phyloP scores from a whole-genome alignment of 2,797 vertebrate genomes.

The Chelmon rostratus region DNA sequence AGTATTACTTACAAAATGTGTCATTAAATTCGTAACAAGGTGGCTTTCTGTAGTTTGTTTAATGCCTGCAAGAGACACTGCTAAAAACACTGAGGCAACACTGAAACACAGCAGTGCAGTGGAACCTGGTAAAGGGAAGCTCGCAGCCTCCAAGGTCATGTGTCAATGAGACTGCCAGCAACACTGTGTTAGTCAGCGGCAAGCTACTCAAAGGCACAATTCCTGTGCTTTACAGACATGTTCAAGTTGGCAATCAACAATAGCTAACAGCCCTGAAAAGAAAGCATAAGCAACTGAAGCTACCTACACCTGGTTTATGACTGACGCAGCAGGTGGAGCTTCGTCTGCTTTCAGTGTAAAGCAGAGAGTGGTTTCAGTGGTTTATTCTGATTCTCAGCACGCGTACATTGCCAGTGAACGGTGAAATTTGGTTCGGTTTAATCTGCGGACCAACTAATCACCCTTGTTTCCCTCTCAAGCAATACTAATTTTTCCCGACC shows the following conservation, averaged over 20 bases:
- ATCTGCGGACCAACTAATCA: background rate
- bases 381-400: conserved; percentile 3
- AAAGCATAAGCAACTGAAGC: conserved; percentile 9
- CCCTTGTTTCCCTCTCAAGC: background rate
- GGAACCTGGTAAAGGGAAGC: conserved; percentile 2
- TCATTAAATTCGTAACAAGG: background rate
- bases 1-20: background rate
- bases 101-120: background rate
- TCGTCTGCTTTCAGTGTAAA: background rate
- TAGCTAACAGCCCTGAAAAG: conserved; percentile 5
- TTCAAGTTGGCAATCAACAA: conserved; percentile 15
- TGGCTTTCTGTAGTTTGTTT: background rate
- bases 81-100: conserved; percentile 29
- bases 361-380: background rate
- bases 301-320: conserved; percentile 6
- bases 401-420: background rate
- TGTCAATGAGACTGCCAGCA: conserved; percentile 44
- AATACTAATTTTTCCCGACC: background rate
- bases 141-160: conserved; percentile 45
- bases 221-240: conserved; percentile 13
- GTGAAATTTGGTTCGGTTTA: background rate
- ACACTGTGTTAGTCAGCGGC: conserved; percentile 38
- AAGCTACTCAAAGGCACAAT: conserved; percentile 1
- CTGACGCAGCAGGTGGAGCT: background rate
- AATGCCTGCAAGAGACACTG: background rate